Conservation (phyloP, 2,888 invertebrate species). For the Lumbricus terrestris region DNA sequence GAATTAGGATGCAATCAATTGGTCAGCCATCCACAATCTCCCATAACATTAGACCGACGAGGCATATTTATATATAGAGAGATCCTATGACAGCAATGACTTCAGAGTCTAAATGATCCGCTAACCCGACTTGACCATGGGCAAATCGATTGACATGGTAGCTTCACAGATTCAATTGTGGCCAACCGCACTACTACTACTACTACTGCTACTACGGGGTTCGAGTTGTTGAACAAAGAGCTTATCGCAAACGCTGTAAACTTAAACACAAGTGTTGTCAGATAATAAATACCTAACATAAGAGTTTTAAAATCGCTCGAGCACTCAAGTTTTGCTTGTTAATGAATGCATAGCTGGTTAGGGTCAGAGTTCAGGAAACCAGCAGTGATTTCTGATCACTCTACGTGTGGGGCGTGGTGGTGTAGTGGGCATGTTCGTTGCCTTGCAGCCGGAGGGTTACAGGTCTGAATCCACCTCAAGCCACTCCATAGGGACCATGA, state of each 20-base stretch:
- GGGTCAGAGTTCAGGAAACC: background rate
- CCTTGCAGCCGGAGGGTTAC: too few relatives aligned
- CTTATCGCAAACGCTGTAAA: background rate
- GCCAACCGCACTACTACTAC: background rate
- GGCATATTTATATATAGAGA: background rate
- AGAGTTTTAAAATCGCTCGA: background rate
- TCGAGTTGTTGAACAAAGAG: background rate
- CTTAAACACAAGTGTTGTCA: background rate
- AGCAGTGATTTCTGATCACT: background rate
- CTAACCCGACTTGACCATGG: conserved; percentile 3
- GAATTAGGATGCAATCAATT: background rate
- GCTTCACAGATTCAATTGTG: conserved; percentile 3
- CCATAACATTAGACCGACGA: background rate
- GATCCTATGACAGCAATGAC: background rate
- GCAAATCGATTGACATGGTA: background rate
- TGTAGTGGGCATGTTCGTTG: too few relatives aligned
- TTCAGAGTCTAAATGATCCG: background rate
- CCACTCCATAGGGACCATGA: too few relatives aligned
- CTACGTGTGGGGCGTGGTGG: too few relatives aligned
- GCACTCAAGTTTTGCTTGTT: background rate
- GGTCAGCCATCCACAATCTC: background rate
- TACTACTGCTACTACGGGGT: background rate
- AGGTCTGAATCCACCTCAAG: too few relatives aligned
- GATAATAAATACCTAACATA: conserved; percentile 3
- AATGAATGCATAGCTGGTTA: background rate